Evolutionary conservation across 2,113 vertebrate species (phyloP), one percentile per base, ranked within the genome.

Genomic region (Lontra canadensis): DNA sequence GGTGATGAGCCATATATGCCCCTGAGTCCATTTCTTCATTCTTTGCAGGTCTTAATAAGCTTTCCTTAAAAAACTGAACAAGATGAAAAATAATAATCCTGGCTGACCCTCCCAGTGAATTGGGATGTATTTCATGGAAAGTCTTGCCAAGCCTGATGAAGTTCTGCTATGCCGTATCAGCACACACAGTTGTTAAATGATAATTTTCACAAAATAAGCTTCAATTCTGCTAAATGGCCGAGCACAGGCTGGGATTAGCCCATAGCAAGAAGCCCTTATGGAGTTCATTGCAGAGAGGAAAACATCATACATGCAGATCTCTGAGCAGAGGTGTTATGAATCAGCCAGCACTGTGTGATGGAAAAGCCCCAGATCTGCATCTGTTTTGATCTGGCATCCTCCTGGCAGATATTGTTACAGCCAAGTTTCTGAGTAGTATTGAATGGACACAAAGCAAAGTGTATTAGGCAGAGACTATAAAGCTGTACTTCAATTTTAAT

Each of bases 131-230:
- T 71, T 96, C 95, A 73, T 3, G 12, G 69, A 95, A 49, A 21
- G 74, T 76, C 39, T 78, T 95, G 49, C 78, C 52, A 86, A 78
- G 49, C 44, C 26, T 78, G 74, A 71, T 23, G 12, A 85, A 61
- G 76, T 95, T 81, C 65, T 59, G 4, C 78, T 82, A 10, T 12
- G 44, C 90, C 73, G 86, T n/a, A 39, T n/a, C 55, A 39, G n/a
- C 61, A 85, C 76, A 78, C 1, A 49, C 1, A 73, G 17, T 49
- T 90, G 57, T 67, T 90, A 59, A 92, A 74, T 71, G 39, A 89
- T 74, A 67, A 63, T 83, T 89, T 96, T 73, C 87, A 47, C 42
- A 88, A 95, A 96, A 96, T 44, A 93, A 80, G 12, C 59, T 82
- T 84, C 36, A 21, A 8, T 88, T 76, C 36, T 96, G 74, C 36